Evolutionary conservation across 2,888 invertebrate genomes (phyloP), one percentile per base, ranked within the genome.

Genomic region (Microctonus brassicae): DNA sequence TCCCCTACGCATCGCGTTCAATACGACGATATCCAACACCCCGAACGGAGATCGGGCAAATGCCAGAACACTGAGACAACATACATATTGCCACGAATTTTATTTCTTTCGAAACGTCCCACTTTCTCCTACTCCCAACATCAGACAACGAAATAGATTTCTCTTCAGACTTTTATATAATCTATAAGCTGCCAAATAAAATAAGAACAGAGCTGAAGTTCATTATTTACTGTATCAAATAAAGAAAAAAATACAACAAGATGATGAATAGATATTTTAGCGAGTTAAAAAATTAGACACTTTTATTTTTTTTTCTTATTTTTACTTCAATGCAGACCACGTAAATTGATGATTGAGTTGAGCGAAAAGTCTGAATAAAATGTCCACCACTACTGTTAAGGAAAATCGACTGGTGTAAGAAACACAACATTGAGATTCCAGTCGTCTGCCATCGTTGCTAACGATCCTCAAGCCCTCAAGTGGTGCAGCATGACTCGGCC

Each of bases 371-470:
- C 55, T 55, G 24, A 26, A 13, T 10, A 9, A 55, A 55, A 7
- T 7, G 42, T 42, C n/a, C 13, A 26, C 11, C 17, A 47, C 24
- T 22, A 55, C 11, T 55, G 55, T 11, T 55, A n/a, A 11, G 26
- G 55, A 6, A 24, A 10, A 22, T 55, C 55, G 57, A 24, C 26
- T 24, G 24, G 34, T 73, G 80, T 84, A 85, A 86, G 85, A 85
- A 85, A 29, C 58, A 83, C 77, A 80, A 80, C 87, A 87, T 87
- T 87, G 85, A 86, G 84, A 87, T 87, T 87, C 87, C 79, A 75
- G 80, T 86, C 87, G 84, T 79, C 80, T 83, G 78, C 82, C 79
- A 78, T 62, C 68, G 80, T 81, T 81, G 82, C 87, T 87, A 87
- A 87, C 83, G 87, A 87, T 85, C 85, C 85, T 80, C 81, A 39